Percentiles rank a stretch among this genome's conserved stretches.
Evolutionary conservation across 2,888 invertebrate species (phyloP).

Genomic region (Xestia c-nigrum): DNA sequence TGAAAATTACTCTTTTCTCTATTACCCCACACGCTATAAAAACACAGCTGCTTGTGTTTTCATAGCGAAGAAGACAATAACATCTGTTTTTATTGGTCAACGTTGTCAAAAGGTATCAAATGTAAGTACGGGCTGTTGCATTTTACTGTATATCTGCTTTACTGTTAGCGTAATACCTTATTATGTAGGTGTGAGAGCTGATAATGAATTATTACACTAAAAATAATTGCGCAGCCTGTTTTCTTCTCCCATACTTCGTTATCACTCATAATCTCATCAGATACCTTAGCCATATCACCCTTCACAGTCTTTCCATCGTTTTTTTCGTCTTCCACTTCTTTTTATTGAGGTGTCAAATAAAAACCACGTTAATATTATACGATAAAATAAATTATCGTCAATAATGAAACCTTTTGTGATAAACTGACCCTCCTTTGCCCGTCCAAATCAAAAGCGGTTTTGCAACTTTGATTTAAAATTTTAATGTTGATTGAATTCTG

Average conservation of each 20-base stretch:
- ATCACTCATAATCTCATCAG: background rate
- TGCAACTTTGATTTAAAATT: too few relatives aligned
- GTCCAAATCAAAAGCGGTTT: background rate
- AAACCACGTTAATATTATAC: background rate
- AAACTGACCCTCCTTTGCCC: background rate
- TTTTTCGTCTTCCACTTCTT: background rate
- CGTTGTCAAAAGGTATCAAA: slow-evolving; percentile 43
- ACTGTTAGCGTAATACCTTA: background rate
- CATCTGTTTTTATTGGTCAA: slow-evolving; percentile 49
- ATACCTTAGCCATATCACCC: background rate
- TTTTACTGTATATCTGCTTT: slow-evolving; percentile 35
- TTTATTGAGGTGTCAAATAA: background rate
- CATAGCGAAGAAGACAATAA: slow-evolving; percentile 35
- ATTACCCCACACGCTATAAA: slow-evolving; percentile 24
- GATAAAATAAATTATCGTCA: background rate
- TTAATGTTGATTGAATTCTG: slow-evolving; percentile 2
- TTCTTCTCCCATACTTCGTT: background rate
- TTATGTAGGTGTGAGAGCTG: background rate
- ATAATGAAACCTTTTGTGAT: background rate
- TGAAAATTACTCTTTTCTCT: slow-evolving; percentile 36
- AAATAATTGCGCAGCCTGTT: background rate
- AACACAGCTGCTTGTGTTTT: slow-evolving; percentile 42
- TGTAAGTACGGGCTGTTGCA: slow-evolving; percentile 30
- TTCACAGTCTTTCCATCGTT: background rate
- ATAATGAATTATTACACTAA: background rate